Conservation (phyloP, 2,797 vertebrate species). For the Gymnodraco acuticeps region DNA sequence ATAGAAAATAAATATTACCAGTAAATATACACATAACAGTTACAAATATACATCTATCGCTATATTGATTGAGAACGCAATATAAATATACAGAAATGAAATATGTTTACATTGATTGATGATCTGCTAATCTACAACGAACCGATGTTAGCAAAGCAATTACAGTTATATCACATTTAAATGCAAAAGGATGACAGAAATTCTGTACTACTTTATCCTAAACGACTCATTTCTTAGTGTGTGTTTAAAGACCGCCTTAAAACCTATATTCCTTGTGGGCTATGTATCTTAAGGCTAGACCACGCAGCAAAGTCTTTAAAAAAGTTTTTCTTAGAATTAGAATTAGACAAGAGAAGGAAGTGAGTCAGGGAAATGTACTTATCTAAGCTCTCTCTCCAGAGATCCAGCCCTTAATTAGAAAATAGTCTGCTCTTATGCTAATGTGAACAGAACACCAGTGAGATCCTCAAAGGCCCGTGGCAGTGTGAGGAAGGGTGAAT, state of each 20-base stretch:
- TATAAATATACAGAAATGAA: too few relatives aligned
- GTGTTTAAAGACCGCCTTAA: neutral
- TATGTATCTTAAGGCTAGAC: neutral
- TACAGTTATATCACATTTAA: too few relatives aligned
- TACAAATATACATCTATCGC: too few relatives aligned
- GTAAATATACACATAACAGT: too few relatives aligned
- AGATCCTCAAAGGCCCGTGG: conserved; percentile 25
- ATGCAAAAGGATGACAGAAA: neutral
- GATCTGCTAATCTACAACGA: too few relatives aligned
- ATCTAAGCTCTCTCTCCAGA: conserved; percentile 39
- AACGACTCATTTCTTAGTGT: neutral
- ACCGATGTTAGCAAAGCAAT: too few relatives aligned
- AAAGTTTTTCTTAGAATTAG: conserved; percentile 8
- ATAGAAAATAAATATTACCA: too few relatives aligned
- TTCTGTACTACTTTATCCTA: neutral
- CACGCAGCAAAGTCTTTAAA: neutral
- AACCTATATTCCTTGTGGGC: neutral
- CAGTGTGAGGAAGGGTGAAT: conserved; percentile 17
- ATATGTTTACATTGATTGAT: too few relatives aligned
- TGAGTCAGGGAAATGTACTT: conserved; percentile 39
- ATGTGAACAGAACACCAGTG: conserved; percentile 27
- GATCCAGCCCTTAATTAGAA: conserved; percentile 51
- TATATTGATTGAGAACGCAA: too few relatives aligned
- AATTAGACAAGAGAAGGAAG: conserved; percentile 12
- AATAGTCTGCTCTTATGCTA: conserved; percentile 35